Evolutionary conservation across 2,888 invertebrate species (phyloP), one percentile per base, ranked within the genome.

Genomic region (Drosophila prostipennis): DNA sequence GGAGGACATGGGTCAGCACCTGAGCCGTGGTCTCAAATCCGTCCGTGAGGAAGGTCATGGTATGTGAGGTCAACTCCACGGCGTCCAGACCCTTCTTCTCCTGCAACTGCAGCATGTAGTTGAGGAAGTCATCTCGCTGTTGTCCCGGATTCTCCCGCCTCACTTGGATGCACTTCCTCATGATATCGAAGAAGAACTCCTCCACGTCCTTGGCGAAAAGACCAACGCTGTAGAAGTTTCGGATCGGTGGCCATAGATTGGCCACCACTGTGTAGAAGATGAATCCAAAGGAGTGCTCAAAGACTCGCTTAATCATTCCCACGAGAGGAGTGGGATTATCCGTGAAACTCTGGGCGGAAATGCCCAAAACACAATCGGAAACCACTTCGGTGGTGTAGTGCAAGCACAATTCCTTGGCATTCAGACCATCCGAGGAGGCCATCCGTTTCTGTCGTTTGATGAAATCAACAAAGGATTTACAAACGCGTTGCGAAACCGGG

Each of bases 171-270:
- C 90, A 82, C 13, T 80, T 76, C 2, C 65, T 42, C 90, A 90
- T 85, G 3, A 91, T 55, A 8, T 81, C 74, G 2, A 55, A 72
- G 37, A 91, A 91, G 68, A 90, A 91, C 0, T 64, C 32, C 34
- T 87, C 97, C 89, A 98, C 98, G 2, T 94, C 94, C 0, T 91
- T 93, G 2, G 77, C 16, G 6, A 90, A 77, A 16, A 90, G 71
- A 0, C 71, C 72, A 0, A 79, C 53, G 16, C 69, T 74, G 48
- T 79, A 90, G 5, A 91, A 32, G 3, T 81, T 80, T 0, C 71
- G 52, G 1, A 92, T 68, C 0, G 63, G 68, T 11, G 91, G 91
- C 70, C 90, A 80, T 4, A 90, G 61, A n/a, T 85, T 83, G 10
- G 81, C 76, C n/a, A 89, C 6, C 0, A 87, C 65, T 0, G 55